Evolutionary conservation across 2,113 vertebrate genomes (phyloP), one percentile per base, ranked within the genome.

Genomic region (Meleagris gallopavo): DNA sequence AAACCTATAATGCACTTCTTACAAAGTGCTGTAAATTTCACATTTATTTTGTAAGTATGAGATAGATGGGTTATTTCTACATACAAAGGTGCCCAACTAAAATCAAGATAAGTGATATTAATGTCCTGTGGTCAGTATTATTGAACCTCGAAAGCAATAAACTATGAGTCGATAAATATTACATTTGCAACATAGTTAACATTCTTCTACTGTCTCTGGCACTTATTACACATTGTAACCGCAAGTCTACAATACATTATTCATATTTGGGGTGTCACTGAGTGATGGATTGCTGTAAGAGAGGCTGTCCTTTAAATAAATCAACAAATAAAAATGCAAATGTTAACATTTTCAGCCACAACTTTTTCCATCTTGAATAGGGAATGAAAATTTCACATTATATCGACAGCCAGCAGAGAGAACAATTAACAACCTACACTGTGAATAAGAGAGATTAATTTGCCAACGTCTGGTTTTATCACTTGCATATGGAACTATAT

Each of bases 251-350:
- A 98, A 98, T 98, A 98, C 97, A 98, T 98, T 98, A 98, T 98
- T 98, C 98, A 98, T 98, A 98, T 98, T 98, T 97, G 97, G 97
- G 97, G 97, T 98, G 98, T 98, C 98, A 98, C 95, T 94, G 96
- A 97, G 97, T 98, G 98, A 98, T 98, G 97, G 98, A 98, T 98
- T 98, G 97, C 98, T 98, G 97, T 97, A 98, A 97, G 96, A 98
- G 96, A 98, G 95, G 97, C 97, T 98, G 97, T 98, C 98, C 97
- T 98, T 98, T 98, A 98, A 98, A 98, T 98, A 98, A 98, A 98
- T 98, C 98, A 98, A 98, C 97, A 98, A 98, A 98, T 98, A 98
- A 98, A 98, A 98, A 98, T 98, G 98, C 98, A 98, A 98, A 98
- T 98, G 97, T 98, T 98, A 98, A 98, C 98, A 98, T 98, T 98